These are phyloP conservation scores for Kryptolebias marmoratus DNA, from an alignment of 2,113 vertebrate genomes.

Conservation along the genomic window DNA sequence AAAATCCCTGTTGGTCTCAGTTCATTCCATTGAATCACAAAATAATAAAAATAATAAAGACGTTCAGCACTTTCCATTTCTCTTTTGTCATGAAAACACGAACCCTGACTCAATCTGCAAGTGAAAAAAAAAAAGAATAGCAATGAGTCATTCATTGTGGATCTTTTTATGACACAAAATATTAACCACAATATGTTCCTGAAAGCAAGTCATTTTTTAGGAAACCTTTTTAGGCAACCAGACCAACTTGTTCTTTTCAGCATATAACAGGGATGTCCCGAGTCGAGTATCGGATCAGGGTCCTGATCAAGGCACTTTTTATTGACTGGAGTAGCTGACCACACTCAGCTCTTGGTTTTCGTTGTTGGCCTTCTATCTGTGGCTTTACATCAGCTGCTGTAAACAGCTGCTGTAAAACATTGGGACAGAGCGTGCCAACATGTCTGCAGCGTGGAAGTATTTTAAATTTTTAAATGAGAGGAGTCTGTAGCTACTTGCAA, in stretches of 20 bases:
- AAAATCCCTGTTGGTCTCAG: conserved; percentile 1
- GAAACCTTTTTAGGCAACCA: neutral
- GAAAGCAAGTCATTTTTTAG: conserved; percentile 8
- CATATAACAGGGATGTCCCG: too few species aligned
- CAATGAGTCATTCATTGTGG: neutral
- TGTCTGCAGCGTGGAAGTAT: too few species aligned
- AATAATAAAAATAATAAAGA: neutral
- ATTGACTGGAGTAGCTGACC: too few species aligned
- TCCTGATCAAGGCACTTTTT: too few species aligned
- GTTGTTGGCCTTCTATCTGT: too few species aligned
- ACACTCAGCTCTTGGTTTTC: too few species aligned
- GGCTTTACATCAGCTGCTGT: too few species aligned
- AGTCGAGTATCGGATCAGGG: too few species aligned
- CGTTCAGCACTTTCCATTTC: conserved; percentile 3
- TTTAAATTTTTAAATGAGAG: too few species aligned
- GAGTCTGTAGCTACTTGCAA: too few species aligned
- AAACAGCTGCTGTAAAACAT: too few species aligned
- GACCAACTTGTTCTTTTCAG: neutral
- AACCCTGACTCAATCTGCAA: conserved; percentile 1
- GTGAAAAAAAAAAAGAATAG: neutral
- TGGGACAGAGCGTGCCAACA: too few species aligned
- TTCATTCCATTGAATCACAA: neutral
- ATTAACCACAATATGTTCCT: neutral
- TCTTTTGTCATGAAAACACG: neutral
- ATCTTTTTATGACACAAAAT: conserved; percentile 8